These are phyloP conservation scores for Chloromyia formosa DNA, from an alignment of 2,888 invertebrate species.

Conservation along the genomic window DNA sequence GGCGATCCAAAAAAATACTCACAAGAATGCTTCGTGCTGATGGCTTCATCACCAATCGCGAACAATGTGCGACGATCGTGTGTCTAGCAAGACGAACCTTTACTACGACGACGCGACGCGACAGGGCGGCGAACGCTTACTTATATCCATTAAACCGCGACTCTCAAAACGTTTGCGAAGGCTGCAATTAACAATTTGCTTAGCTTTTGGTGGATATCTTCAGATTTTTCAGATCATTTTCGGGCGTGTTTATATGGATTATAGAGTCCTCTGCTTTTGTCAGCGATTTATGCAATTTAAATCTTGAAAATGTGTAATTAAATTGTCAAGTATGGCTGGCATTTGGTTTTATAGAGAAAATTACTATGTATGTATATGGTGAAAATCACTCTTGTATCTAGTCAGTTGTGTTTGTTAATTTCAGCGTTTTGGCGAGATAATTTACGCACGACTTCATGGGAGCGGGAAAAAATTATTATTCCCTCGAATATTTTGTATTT, in stretches of 20 bases:
- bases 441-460: not conserved
- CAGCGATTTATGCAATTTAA: slow-evolving; percentile 36
- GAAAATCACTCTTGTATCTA: not conserved
- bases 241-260: slow-evolving; percentile 14
- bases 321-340: slow-evolving; percentile 28
- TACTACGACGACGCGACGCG: too few species aligned
- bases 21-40: too few species aligned
- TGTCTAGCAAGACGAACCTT: too few species aligned
- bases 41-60: too few species aligned
- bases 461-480: not conserved
- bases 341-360: slow-evolving; percentile 23
- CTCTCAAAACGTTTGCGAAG: not conserved
- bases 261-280: not conserved
- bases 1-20: too few species aligned
- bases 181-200: slow-evolving; percentile 22
- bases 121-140: too few species aligned
- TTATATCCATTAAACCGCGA: not conserved
- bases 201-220: too few species aligned
- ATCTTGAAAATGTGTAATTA: slow-evolving; percentile 31
- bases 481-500: not conserved
- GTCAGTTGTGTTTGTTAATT: not conserved
- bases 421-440: not conserved
- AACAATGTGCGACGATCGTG: too few species aligned
- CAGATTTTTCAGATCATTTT: not conserved
- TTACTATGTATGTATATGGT: slow-evolving; percentile 16